Evolutionary conservation across 2,113 vertebrate genomes (phyloP).

Genomic region (Phaetusa simplex): DNA sequence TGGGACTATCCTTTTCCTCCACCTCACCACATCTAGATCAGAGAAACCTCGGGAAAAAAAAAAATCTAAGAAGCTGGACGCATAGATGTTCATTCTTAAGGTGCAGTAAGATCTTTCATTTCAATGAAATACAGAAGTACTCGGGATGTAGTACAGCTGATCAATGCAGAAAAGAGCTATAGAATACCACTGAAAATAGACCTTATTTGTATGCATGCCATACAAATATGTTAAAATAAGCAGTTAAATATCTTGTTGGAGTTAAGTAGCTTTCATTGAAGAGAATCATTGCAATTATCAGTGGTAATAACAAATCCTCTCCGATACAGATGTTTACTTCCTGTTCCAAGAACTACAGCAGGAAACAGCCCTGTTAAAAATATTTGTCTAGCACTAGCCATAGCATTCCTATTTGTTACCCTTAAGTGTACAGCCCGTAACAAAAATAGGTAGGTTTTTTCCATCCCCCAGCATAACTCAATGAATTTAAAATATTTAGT

Average conservation of each 20-base stretch:
- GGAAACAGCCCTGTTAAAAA: constrained; percentile 30
- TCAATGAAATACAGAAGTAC: constrained; percentile 10
- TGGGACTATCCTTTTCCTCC: neutral
- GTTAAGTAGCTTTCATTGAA: constrained; percentile 56
- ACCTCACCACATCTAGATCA: neutral
- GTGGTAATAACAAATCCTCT: constrained; percentile 38
- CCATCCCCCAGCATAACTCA: neutral
- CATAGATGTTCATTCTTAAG: constrained; percentile 17
- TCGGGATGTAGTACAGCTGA: constrained; percentile 44
- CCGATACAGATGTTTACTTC: constrained; percentile 43
- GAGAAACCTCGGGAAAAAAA: neutral
- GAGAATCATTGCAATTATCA: constrained; percentile 55
- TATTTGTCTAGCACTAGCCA: neutral
- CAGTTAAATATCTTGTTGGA: constrained; percentile 52
- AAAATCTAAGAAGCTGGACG: neutral
- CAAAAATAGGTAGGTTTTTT: neutral
- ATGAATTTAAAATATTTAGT: constrained; percentile 7
- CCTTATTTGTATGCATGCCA: constrained; percentile 47
- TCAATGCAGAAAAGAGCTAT: constrained; percentile 37
- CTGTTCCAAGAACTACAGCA: constrained; percentile 25
- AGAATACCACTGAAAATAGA: constrained; percentile 55
- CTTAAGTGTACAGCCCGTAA: neutral
- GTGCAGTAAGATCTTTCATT: constrained; percentile 43
- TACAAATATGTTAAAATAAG: constrained; percentile 45
- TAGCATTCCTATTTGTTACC: neutral